Conservation (phyloP, 2,888 invertebrate genomes). For the Ryuthela nishihirai region DNA sequence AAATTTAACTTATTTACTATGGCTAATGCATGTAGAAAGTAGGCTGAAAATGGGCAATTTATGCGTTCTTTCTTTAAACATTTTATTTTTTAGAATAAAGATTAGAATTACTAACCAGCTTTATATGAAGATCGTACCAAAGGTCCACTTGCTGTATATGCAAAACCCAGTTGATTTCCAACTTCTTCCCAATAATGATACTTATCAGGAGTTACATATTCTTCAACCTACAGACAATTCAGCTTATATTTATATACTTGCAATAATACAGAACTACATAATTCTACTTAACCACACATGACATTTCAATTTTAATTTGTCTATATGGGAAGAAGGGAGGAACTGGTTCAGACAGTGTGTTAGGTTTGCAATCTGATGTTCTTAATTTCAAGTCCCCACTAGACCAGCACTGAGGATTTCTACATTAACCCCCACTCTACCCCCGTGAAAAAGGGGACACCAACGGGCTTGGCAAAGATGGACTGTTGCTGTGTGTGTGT, state of each 20-base stretch:
- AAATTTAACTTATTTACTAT: neutral
- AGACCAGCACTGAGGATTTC: too few relatives aligned
- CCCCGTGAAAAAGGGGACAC: too few relatives aligned
- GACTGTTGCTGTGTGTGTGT: too few relatives aligned
- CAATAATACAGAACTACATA: neutral
- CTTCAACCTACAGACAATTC: constrained; percentile 59
- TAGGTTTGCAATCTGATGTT: too few relatives aligned
- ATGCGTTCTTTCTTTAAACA: neutral
- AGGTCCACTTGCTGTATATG: constrained; percentile 96
- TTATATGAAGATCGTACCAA: constrained; percentile 94
- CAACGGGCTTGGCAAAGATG: too few relatives aligned
- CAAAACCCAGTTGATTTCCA: constrained; percentile 81
- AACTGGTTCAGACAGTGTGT: neutral
- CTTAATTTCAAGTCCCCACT: too few relatives aligned
- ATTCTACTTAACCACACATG: neutral
- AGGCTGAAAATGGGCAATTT: neutral
- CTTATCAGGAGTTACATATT: constrained; percentile 94
- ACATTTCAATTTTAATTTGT: neutral
- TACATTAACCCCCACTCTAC: too few relatives aligned
- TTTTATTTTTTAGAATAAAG: constrained; percentile 55
- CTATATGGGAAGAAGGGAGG: neutral
- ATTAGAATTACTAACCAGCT: constrained; percentile 94
- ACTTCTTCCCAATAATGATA: constrained; percentile 77
- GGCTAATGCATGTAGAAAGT: neutral
- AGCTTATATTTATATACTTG: neutral